phyloP scores from a whole-genome alignment of 2,113 vertebrate genomes.

The Ageneiosus marmoratus region DNA sequence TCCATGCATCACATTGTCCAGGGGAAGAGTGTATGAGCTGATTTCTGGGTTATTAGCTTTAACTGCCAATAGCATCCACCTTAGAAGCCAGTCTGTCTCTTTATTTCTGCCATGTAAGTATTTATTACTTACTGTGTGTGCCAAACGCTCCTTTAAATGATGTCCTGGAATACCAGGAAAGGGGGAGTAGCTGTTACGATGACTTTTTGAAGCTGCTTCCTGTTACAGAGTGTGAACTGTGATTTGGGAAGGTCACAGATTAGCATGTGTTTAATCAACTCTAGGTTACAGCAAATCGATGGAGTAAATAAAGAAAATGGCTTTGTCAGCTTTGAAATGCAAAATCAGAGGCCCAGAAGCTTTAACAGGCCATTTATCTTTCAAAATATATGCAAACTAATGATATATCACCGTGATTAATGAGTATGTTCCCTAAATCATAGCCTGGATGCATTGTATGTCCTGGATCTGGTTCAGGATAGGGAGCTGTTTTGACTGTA shows the following conservation, averaged over 20 bases:
- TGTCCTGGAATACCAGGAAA: not conserved
- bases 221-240: not conserved
- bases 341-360: not conserved
- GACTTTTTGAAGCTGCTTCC: not conserved
- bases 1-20: not conserved
- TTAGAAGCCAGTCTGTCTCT: not conserved
- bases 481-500: not conserved
- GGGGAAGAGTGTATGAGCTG: not conserved
- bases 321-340: not conserved
- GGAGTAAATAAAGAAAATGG: not conserved
- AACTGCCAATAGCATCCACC: not conserved
- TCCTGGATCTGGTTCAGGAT: conserved; percentile 2
- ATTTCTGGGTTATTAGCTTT: conserved; percentile 7
- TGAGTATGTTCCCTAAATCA: not conserved
- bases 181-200: not conserved
- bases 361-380: not conserved
- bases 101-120: not conserved
- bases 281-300: not conserved
- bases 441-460: not conserved
- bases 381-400: not conserved
- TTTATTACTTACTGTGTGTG: too few species aligned
- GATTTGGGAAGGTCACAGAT: not conserved
- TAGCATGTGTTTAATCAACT: not conserved
- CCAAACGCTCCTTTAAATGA: not conserved
- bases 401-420: not conserved